Evolutionary conservation across 1,140 invertebrate species (phyloP).

Genomic region (Daktulosphaira vitifoliae): DNA sequence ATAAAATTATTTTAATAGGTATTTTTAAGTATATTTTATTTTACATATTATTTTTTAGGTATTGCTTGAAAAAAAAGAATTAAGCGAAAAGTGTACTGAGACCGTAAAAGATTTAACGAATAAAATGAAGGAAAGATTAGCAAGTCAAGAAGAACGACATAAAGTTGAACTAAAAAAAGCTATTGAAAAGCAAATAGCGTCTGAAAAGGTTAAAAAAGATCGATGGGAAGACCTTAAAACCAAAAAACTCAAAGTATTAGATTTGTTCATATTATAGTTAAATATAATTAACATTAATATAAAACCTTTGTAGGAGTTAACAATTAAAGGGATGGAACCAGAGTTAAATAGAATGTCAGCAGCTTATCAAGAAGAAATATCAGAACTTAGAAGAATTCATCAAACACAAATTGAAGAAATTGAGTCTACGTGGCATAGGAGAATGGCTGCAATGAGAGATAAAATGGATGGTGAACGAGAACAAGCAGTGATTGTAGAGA

Average conservation of each 20-base stretch:
- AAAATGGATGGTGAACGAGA: conserved; percentile 47
- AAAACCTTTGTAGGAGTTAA: conserved; percentile 50
- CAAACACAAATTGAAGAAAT: conserved; percentile 51
- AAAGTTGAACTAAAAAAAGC: conserved; percentile 54
- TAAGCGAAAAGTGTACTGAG: conserved; percentile 57
- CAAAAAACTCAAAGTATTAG: conserved; percentile 56
- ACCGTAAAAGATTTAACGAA: conserved; percentile 50
- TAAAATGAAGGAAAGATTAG: conserved; percentile 48
- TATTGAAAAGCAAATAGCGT: conserved; percentile 55
- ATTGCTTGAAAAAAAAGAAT: conserved; percentile 55
- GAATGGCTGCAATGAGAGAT: conserved; percentile 46
- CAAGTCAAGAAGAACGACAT: conserved; percentile 54
- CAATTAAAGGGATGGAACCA: conserved; percentile 62
- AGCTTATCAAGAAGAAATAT: conserved; percentile 52
- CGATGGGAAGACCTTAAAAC: conserved; percentile 61
- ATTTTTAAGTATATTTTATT: too few species aligned
- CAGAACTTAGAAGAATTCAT: conserved; percentile 51
- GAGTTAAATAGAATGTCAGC: conserved; percentile 58
- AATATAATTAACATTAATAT: conserved; percentile 27
- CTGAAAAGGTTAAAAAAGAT: conserved; percentile 56
- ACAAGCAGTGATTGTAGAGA: conserved; percentile 47
- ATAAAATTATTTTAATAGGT: background rate
- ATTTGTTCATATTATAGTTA: conserved; percentile 17
- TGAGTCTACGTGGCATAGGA: conserved; percentile 48
- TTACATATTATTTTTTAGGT: conserved; percentile 41